Evolutionary conservation across 1,140 invertebrate species (phyloP), one percentile per base, ranked within the genome.

Genomic region (Vollenhovia emeryi): DNA sequence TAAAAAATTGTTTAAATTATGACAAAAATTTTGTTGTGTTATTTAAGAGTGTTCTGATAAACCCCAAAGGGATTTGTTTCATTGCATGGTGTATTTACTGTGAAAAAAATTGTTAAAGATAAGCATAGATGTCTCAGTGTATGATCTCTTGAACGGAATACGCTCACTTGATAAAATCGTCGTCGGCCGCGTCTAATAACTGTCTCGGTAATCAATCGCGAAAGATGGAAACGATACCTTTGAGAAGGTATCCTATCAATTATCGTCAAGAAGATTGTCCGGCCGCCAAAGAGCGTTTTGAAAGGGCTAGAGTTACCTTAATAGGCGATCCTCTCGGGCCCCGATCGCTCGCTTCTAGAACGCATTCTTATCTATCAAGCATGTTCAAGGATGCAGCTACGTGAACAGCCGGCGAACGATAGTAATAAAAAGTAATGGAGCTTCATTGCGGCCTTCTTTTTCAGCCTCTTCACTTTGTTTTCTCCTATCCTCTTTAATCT

Each of bases 221-320:
- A 55, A 60, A 73, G 73, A 87, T 87, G 62, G 62, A 75, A 83
- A 87, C 73, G 86, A 60, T 62, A 50, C 43, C 76, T 76, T 82
- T 74, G 55, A 62, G 59, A 76, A 87, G 60, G 60, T 84, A 48
- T 45, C 52, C 78, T n/a, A 43, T 57, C 76, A 89, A 89, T 88
- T 89, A 88, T 48, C 36, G 52, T 86, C 8, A 11, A 68, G 74
- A 79, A 71, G 43, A 60, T 59, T 21, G 62, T 84, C 33, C 43
- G 52, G 57, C 33, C 57, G 40, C 24, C 57, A 50, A 66, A 71
- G 66, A 71, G 48, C 66, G 45, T 76, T 79, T n/a, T 66, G 66
- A 79, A 36, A 79, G 36, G 40, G 59, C 74, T 87, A 84, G 79
- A 64, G 79, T 88, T 84, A 87, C 73, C 36, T 84, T 88, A 87